These are phyloP conservation scores for Brachionus sp. DNA, from an alignment of 1,140 invertebrate genomes.

Conservation along the genomic window DNA sequence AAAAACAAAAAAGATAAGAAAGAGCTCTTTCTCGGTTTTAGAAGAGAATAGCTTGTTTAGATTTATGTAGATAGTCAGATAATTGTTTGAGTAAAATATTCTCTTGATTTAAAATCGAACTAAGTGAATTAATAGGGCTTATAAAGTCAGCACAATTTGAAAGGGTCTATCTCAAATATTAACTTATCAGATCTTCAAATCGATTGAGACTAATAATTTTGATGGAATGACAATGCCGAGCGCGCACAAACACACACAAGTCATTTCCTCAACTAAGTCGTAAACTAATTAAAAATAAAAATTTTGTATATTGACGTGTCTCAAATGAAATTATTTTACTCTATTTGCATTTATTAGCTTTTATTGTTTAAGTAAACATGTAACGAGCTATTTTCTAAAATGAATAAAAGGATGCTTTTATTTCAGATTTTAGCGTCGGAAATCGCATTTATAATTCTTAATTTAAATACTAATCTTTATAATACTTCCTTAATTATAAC, in stretches of 20 bases:
- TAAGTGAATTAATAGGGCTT: no score
- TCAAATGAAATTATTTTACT: background rate
- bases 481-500: background rate
- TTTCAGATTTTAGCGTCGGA: background rate
- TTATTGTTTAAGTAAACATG: conserved; percentile 39
- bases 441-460: conserved; percentile 11
- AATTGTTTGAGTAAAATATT: background rate
- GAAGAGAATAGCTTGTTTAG: background rate
- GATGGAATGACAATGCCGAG: background rate
- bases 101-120: no score
- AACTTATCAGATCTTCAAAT: background rate
- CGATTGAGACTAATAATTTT: conserved; percentile 6
- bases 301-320: background rate
- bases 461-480: conserved; percentile 7
- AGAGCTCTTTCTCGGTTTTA: background rate
- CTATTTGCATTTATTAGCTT: background rate
- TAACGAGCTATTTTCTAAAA: background rate
- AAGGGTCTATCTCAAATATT: no score
- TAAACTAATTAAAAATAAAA: background rate
- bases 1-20: background rate
- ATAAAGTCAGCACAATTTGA: no score
- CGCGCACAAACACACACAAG: background rate
- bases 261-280: background rate
- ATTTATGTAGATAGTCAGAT: background rate
- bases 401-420: conserved; percentile 11